A percentile compares a stretch with the other conserved stretches of the same genome.
These are phyloP conservation scores for Drosophila nikananu DNA, from an alignment of 1,140 invertebrate species.

Conservation along the genomic window DNA sequence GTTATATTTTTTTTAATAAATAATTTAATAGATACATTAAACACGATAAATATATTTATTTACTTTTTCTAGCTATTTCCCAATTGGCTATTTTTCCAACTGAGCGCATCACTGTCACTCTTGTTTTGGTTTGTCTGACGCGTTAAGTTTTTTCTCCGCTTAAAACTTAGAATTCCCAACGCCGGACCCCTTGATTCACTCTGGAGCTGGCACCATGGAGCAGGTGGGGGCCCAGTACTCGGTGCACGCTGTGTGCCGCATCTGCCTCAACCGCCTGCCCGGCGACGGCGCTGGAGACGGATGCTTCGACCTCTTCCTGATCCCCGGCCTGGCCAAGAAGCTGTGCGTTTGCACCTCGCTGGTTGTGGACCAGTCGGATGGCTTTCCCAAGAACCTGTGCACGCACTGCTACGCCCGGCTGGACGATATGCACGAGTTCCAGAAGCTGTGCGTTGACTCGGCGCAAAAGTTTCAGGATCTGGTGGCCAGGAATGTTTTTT, in stretches of 20 bases:
- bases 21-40: too few species aligned
- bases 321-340: constrained; percentile 78
- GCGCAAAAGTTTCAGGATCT: constrained; percentile 73
- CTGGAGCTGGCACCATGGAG: constrained; percentile 43
- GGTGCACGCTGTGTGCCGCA: constrained; percentile 78
- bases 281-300: constrained; percentile 39
- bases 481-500: constrained; percentile 63
- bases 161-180: constrained; percentile 9
- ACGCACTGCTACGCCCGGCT: constrained; percentile 60
- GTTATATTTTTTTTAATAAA: too few species aligned
- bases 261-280: constrained; percentile 72
- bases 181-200: constrained; percentile 7
- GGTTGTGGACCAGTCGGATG: constrained; percentile 73
- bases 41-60: too few species aligned
- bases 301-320: constrained; percentile 69
- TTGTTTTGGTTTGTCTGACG: constrained; percentile 43
- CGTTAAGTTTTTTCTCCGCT: constrained; percentile 45
- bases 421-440: constrained; percentile 78
- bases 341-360: constrained; percentile 73
- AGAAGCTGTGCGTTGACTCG: constrained; percentile 75
- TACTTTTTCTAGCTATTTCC: not conserved
- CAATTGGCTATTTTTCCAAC: not conserved
- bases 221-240: constrained; percentile 57
- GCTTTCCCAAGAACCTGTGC: constrained; percentile 76
- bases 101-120: constrained; percentile 11